Evolutionary conservation across 1,140 invertebrate genomes (phyloP), one percentile per base, ranked within the genome.

Genomic region (Agraylea sexmaculata): DNA sequence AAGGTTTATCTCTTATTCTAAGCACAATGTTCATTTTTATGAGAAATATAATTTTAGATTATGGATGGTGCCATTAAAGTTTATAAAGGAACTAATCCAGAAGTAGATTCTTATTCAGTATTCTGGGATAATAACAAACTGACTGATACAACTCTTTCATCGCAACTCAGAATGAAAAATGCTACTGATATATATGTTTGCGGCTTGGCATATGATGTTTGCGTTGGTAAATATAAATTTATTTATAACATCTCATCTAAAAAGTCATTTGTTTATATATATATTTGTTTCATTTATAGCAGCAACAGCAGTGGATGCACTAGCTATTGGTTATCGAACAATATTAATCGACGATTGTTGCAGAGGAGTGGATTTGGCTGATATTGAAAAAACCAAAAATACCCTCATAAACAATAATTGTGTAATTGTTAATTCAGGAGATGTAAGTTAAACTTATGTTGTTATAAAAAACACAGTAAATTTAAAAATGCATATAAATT

Each of bases 51-150:
- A 21, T 49, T 46, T 16, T 41, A 76, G 73, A 62, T 83, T 17
- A 59, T 75, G 2, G 73, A 86, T 1, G 74, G 78, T 41, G 79
- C 81, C 12, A 74, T 87, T 17, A 83, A 87, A 60, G 79, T 95
- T 25, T 85, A 90, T 59, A 97, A 96, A 65, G 92, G 94, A 12
- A 90, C 85, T 2, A 87, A 94, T 60, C 80, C 91, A 0, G 86
- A 93, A 46, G 84, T 96, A 7, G 94, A 98, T 57, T 93, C 89
- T 1, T 98, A 98, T 63, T 96, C 91, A 0, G 94, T 93, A 11
- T 98, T 99, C 68, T 94, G 85, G 83, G 93, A 98, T 63, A 97
- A 97, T 65, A 84, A 87, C 56, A 89, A 88, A 59, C 59, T 89
- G 19, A 83, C 81, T 1, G 77, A 91, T 51, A 97, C 92, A 3